Evolutionary conservation across 2,888 invertebrate genomes (phyloP), one percentile per base, ranked within the genome.

Genomic region (Cheilosia scutellata): DNA sequence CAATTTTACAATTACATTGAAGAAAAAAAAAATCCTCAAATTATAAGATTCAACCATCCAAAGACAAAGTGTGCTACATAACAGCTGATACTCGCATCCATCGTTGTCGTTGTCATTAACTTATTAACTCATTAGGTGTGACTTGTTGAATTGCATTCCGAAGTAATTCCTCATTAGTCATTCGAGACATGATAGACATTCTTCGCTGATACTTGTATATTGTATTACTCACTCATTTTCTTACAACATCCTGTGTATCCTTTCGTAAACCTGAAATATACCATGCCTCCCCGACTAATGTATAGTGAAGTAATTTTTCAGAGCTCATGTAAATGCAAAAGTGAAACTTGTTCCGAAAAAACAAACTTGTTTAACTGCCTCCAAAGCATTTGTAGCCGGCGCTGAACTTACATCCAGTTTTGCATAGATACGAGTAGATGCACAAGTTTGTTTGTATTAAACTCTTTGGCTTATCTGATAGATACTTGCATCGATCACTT

Each of bases 261-360:
- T 47, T 55, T 40, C 29, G 29, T 3, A 42, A 74, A 53, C 51
- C 51, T 31, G 49, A 51, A 60, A 44, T 47, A 7, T 11, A 62
- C 51, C 74, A 74, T 51, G 60, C 74, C 42, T 44, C 53, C 72
- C 49, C 57, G 57, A 63, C 71, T 58, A 62, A 60, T 60, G 42
- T 13, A 51, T 13, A 60, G 57, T 70, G 57, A 70, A 60, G 49
- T 49, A 71, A 71, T 60, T 71, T 49, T 9, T 0, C 55, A 51
- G 42, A 65, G 13, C 55, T 44, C 33, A 33, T 33, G 33, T 63
- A 77, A 33, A 77, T 62, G 77, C 65, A 82, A 77, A 78, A 82
- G 78, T 62, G 72, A 82, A 82, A 82, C 82, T 82, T 60, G 78
- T 78, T 78, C 25, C 6, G 6, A 47, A 20, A 7, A 47, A 5